Evolutionary conservation across 2,888 invertebrate species (phyloP), one percentile per base, ranked within the genome.

Genomic region (Drosophila colorata): DNA sequence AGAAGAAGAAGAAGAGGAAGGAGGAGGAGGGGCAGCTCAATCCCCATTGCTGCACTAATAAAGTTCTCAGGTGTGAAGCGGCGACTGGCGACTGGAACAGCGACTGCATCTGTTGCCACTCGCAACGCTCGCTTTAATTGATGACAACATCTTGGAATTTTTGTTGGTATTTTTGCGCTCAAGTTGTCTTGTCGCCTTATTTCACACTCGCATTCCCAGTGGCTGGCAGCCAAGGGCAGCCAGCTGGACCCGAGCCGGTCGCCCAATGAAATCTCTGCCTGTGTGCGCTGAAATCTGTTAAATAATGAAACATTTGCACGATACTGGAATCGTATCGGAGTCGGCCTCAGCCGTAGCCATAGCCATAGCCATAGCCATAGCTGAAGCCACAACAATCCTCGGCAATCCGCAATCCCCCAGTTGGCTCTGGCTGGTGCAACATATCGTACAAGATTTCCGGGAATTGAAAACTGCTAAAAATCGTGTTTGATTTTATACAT

Each of bases 131-230:
- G 78, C 81, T 90, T 91, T 92, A 91, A 92, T 91, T 92, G 91
- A 92, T 91, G 91, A 91, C 92, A 91, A 91, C 89, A 90, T 87
- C 81, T 84, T 88, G 91, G 90, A 91, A 92, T 91, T 91, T 90
- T 88, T 81, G 87, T 81, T 88, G 91, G 88, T 84, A 91, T 90
- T 90, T 87, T 69, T 76, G 58, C 66, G 57, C 74, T 77, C 70
- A 75, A 84, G 78, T 72, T 72, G 81, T 74, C 70, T 82, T 76
- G 75, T 75, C 76, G 76, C 78, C 74, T 74, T 70, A 60, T 74
- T 69, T 70, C 75, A 79, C 74, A 80, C 80, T 84, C 67, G 49
- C 68, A 69, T 69, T 61, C 67, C 61, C 67, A 25, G 31, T 53
- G 43, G 65, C 66, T 43, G 57, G 48, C 51, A 25, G 65, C 71